A percentile compares a stretch with the other conserved stretches of the same genome.
These are phyloP conservation scores for Eulemur macaco DNA, from an alignment of 2,113 vertebrate species.

Conservation along the genomic window DNA sequence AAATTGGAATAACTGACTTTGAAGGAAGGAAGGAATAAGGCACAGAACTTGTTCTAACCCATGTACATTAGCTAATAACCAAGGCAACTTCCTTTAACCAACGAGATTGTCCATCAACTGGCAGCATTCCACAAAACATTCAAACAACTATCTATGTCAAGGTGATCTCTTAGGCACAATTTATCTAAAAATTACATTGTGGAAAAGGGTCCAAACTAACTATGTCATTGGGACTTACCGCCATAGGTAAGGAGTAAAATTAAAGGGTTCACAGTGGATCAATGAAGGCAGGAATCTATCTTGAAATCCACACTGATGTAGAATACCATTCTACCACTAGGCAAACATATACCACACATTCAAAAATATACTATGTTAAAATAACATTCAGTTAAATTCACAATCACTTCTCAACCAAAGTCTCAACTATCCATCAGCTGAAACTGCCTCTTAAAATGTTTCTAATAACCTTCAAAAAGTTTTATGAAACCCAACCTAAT, in stretches of 20 bases:
- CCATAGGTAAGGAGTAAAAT: slow-evolving; percentile 2
- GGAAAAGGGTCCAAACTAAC: neutral
- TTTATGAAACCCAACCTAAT: neutral
- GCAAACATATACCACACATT: neutral
- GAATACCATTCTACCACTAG: neutral
- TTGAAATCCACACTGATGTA: neutral
- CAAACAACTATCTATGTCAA: neutral
- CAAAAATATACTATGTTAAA: neutral
- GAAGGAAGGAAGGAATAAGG: neutral
- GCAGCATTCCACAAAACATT: neutral
- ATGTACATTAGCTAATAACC: neutral
- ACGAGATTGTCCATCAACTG: slow-evolving; percentile 13
- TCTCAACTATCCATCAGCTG: neutral
- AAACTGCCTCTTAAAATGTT: neutral
- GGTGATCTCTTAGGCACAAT: neutral
- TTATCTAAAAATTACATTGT: slow-evolving; percentile 3
- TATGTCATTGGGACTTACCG: neutral
- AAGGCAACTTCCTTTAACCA: slow-evolving; percentile 37
- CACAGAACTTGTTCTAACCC: neutral
- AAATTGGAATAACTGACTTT: slow-evolving; percentile 51
- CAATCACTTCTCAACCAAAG: neutral
- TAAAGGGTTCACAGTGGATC: neutral
- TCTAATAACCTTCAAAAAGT: neutral
- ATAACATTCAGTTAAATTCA: neutral
- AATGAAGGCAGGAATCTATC: neutral